Evolutionary conservation across 1,140 invertebrate species (phyloP).

Genomic region (Caenorhabditis tropicalis): DNA sequence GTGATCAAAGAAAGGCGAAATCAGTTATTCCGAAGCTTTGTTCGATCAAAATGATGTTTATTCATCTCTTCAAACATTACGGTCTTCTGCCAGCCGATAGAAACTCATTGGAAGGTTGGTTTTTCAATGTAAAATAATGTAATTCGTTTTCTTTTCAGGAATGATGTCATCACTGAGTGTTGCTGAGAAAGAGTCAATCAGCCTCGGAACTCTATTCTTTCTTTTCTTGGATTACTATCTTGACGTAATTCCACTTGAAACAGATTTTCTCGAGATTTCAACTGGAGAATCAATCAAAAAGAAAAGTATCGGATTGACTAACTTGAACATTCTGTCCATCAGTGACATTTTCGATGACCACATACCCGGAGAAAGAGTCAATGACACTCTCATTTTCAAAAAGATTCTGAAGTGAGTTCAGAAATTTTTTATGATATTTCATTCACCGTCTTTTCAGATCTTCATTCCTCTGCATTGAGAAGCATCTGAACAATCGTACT

Average conservation of each 20-base stretch:
- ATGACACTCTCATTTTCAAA: background rate
- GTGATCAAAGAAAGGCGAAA: background rate
- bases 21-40: slow-evolving; percentile 1
- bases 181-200: background rate
- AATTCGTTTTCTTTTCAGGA: background rate
- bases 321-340: background rate
- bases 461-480: background rate
- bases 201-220: background rate
- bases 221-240: background rate
- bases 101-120: background rate
- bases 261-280: background rate
- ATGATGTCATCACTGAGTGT: background rate
- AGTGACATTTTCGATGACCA: slow-evolving; percentile 22
- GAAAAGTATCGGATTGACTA: background rate
- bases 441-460: background rate
- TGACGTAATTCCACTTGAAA: background rate
- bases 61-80: slow-evolving; percentile 4
- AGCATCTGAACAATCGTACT: background rate
- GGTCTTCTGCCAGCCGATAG: background rate
- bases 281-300: background rate
- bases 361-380: slow-evolving; percentile 3
- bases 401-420: background rate
- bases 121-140: background rate
- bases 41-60: background rate
- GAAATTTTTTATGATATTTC: background rate